Percentiles rank a stretch among this genome's conserved stretches.
phyloP scores from a whole-genome alignment of 2,888 invertebrate genomes.

The Philereme vetulata region DNA sequence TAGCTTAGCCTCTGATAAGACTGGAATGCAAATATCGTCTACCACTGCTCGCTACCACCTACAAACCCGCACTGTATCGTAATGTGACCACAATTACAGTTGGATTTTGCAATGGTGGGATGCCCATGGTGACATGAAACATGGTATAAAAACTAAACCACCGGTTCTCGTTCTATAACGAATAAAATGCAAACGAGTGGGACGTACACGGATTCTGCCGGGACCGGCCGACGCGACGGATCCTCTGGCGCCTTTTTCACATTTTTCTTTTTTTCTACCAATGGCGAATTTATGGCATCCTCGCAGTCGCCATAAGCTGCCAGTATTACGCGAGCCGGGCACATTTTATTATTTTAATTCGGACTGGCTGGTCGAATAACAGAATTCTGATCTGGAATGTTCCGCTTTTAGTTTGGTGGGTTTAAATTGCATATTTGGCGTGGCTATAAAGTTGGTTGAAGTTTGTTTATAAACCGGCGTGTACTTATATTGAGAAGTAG shows the following conservation, averaged over 20 bases:
- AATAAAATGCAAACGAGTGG: constrained; percentile 65
- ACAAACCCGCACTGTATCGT: too few species aligned
- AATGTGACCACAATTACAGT: too few species aligned
- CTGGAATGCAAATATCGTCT: too few species aligned
- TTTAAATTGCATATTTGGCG: constrained; percentile 23
- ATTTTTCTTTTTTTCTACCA: constrained; percentile 40
- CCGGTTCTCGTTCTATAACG: constrained; percentile 17
- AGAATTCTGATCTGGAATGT: constrained; percentile 29
- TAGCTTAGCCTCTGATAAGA: too few species aligned
- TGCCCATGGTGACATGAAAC: too few species aligned
- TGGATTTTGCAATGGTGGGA: too few species aligned
- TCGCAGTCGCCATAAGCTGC: constrained; percentile 50
- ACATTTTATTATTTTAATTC: constrained; percentile 38
- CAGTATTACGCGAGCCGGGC: constrained; percentile 54
- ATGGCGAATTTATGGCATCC: constrained; percentile 48
- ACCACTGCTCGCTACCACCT: too few species aligned
- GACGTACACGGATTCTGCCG: constrained; percentile 68
- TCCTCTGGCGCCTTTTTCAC: constrained; percentile 46
- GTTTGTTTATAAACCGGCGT: constrained; percentile 18
- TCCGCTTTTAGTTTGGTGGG: constrained; percentile 22
- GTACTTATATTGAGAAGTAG: constrained; percentile 8
- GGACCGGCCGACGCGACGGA: constrained; percentile 32
- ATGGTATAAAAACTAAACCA: background rate
- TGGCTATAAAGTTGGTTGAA: constrained; percentile 20
- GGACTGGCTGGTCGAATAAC: constrained; percentile 21